Conservation (phyloP, 1,140 invertebrate genomes). For the Homalodisca vitripennis region DNA sequence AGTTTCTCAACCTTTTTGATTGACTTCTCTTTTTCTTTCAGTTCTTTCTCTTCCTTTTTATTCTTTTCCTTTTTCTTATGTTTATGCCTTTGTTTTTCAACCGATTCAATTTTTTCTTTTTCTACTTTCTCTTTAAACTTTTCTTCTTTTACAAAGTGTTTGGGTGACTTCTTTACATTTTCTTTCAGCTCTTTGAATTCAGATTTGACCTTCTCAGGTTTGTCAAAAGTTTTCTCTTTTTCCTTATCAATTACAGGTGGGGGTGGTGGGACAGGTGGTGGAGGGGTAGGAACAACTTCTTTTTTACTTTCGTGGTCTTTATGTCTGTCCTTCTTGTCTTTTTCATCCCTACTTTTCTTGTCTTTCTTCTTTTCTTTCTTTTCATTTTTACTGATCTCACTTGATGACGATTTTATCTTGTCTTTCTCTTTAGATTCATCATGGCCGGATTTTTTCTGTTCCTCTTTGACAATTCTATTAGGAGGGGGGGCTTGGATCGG, state of each 20-base stretch:
- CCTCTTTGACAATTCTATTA: constrained; percentile 24
- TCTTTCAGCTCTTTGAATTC: constrained; percentile 32
- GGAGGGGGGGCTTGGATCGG: constrained; percentile 25
- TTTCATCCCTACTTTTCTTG: constrained; percentile 38
- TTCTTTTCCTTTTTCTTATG: constrained; percentile 55
- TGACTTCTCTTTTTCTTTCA: constrained; percentile 47
- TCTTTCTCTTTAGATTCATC: constrained; percentile 37
- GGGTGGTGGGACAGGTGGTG: constrained; percentile 37
- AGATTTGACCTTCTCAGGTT: constrained; percentile 43
- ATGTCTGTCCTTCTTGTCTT: constrained; percentile 46
- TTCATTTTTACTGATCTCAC: constrained; percentile 21
- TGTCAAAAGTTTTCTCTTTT: constrained; percentile 54
- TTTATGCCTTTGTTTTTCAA: constrained; percentile 52
- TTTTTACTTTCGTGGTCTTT: constrained; percentile 53
- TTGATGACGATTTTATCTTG: constrained; percentile 5
- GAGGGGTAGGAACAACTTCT: constrained; percentile 44
- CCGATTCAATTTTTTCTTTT: constrained; percentile 49
- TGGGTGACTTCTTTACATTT: constrained; percentile 31
- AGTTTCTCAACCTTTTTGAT: constrained; percentile 52
- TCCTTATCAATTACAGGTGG: constrained; percentile 42
- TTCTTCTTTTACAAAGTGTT: constrained; percentile 28
- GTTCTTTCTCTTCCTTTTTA: constrained; percentile 43
- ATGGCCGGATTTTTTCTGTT: constrained; percentile 28
- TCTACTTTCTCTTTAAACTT: constrained; percentile 49
- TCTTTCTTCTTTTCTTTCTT: constrained; percentile 35